Evolutionary conservation across 2,888 invertebrate species (phyloP), one percentile per base, ranked within the genome.

Genomic region (Sepioteuthis lessoniana): DNA sequence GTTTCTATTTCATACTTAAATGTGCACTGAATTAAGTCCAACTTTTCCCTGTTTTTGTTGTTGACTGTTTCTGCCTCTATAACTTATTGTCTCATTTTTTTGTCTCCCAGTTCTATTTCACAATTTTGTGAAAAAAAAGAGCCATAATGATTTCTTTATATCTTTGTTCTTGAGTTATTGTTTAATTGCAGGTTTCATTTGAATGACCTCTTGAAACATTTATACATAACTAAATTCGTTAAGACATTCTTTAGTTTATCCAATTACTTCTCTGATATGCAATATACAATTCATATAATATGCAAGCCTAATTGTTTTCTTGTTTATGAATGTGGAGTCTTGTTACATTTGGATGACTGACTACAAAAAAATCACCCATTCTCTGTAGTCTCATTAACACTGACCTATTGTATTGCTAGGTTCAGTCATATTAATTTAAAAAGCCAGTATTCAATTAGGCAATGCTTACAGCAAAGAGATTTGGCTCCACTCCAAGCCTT

Each of bases 391-490:
- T 76, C 76, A 76, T 76, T 76, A 76, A n/a, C 4, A 76, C n/a
- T 76, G 76, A n/a, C 19, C 76, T 76, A 76, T 76, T 76, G 76
- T 76, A 35, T 55, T 76, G n/a, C 13, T 4, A 10, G 76, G 76
- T 76, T 76, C 76, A 76, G 76, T 76, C n/a, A 76, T 35, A 76
- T 76, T 76, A 76, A 76, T 76, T 76, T 76, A 35, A 76, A 76
- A 76, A 76, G n/a, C 25, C 76, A 76, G 16, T 35, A 76, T 35
- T 76, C 76, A 76, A 76, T 76, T 76, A 76, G 19, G n/a, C 16
- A 4, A 76, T 76, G 76, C 8, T 76, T 76, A 35, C 16, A 76
- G n/a, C n/a, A 76, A 76, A 76, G n/a, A 76, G 76, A 76, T 76
- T 76, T 76, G 76, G n/a, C 10, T 76, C 35, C n/a, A 76, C 10